Evolutionary conservation across 2,888 invertebrate genomes (phyloP).

Genomic region (Slavum lentiscoides): DNA sequence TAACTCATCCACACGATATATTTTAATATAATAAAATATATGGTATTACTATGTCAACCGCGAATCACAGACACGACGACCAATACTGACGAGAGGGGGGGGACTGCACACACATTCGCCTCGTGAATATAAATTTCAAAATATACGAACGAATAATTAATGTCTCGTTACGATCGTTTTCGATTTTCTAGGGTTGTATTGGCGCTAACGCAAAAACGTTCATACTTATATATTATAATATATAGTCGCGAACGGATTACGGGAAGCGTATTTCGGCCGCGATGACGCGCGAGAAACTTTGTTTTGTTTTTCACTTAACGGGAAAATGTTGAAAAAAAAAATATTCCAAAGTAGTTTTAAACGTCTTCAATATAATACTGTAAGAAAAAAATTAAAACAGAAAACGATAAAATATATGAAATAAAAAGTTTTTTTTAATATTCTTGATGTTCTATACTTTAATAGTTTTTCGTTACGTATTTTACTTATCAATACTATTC

Average conservation of each 20-base stretch:
- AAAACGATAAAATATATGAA: no score
- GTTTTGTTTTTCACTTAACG: no score
- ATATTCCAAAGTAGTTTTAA: no score
- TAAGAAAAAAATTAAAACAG: no score
- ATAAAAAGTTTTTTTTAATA: no score
- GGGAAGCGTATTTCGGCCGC: not conserved
- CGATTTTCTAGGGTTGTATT: not conserved
- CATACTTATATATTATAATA: no score
- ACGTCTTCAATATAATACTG: no score
- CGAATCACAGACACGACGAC: conserved; percentile 9
- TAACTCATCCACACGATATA: not conserved
- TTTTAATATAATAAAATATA: not conserved
- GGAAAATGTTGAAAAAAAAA: no score
- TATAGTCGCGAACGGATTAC: not conserved
- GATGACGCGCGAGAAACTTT: no score
- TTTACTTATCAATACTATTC: no score
- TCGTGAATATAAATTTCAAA: conserved; percentile 1
- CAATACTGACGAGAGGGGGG: conserved; percentile 47
- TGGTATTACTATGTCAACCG: conserved; percentile 3
- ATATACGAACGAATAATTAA: not conserved
- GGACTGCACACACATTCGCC: not conserved
- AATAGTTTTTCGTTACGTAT: no score
- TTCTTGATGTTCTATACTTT: no score
- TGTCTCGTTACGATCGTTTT: not conserved
- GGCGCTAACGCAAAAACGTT: not conserved